Base-by-base conservation (phyloP, 2,888 invertebrate species). In the Eudasyphora cyanicolor region DNA sequence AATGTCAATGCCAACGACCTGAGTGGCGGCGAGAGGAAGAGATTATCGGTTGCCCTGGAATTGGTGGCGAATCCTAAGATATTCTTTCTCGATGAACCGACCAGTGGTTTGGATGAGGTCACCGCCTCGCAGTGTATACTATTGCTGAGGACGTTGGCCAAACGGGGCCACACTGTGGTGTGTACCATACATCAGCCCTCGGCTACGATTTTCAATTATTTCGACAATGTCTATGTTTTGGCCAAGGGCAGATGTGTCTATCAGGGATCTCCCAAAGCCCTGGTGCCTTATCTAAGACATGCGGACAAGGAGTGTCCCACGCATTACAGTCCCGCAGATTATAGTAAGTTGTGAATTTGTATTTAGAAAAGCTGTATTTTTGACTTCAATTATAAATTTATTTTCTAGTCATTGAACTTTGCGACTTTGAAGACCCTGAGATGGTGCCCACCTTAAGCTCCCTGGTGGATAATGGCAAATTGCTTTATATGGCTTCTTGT, bases 71-170 rank as follows among this genome's bases (percentile, higher is more conserved):
- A 97, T 91, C 97, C 96, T 0, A 96, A 96, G 27, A 94, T 96
- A 21, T 96, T 97, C 93, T 97, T 96, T 91, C 93, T 97, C 86
- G 97, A 97, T 89, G 97, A 97, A 91, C 97, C 97, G 0, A 97
- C 97, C 0, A 95, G 95, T 85, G 95, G 95, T 0, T 88, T 95
- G 86, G 95, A 95, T 88, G 95, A 94, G 64, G 95, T 95, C 1
- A 94, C 95, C 0, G 94, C 95, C 0, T 92, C 93, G 0, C 94
- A 95, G 87, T 94, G 95, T 84, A 92, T 95, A 35, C 93, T 93
- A 62, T 88, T 95, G 64, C 89, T 95, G 57, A 92, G 93, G 27
- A 92, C 93, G 60, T 87, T 95, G 86, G 94, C 95, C 0, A 92
- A 93, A 62, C 94, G 95, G 88, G 95, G 95, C 2, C 93, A 95